Evolutionary conservation across 2,797 vertebrate species (phyloP).

Genomic region (Gila robusta): DNA sequence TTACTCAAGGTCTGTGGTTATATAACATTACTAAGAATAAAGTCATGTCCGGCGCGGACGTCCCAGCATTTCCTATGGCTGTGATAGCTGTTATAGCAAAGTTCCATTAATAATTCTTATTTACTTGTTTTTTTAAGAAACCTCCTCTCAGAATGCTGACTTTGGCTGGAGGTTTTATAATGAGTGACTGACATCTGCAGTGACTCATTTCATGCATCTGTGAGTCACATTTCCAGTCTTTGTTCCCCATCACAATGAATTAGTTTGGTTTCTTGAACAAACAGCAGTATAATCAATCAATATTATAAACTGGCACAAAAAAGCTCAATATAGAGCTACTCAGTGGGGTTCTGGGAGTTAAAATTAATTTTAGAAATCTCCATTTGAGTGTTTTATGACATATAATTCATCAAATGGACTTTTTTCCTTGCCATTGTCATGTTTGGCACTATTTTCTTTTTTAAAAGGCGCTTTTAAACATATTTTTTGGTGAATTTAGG

Average conservation of each 20-base stretch:
- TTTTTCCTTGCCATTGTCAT: background rate
- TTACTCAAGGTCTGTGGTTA: constrained; percentile 16
- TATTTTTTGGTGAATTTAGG: background rate
- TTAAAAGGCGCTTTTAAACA: background rate
- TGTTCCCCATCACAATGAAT: background rate
- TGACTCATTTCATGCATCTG: constrained; percentile 23
- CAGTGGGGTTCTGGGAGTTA: constrained; percentile 25
- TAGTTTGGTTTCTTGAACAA: background rate
- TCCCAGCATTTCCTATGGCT: background rate
- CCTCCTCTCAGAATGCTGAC: background rate
- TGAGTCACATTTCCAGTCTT: constrained; percentile 24
- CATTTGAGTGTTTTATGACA: background rate
- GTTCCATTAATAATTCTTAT: background rate
- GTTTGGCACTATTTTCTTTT: background rate
- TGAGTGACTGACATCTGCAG: constrained; percentile 9
- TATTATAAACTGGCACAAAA: background rate
- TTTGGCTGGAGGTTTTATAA: background rate
- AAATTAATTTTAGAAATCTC: background rate
- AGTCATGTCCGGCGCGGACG: background rate
- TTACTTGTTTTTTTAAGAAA: background rate
- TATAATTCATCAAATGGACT: background rate
- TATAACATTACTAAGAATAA: constrained; percentile 3
- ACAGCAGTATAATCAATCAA: background rate
- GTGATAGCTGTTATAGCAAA: background rate
- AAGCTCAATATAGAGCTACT: background rate